phyloP scores from a whole-genome alignment of 2,113 vertebrate genomes.

The Helogale parvula region DNA sequence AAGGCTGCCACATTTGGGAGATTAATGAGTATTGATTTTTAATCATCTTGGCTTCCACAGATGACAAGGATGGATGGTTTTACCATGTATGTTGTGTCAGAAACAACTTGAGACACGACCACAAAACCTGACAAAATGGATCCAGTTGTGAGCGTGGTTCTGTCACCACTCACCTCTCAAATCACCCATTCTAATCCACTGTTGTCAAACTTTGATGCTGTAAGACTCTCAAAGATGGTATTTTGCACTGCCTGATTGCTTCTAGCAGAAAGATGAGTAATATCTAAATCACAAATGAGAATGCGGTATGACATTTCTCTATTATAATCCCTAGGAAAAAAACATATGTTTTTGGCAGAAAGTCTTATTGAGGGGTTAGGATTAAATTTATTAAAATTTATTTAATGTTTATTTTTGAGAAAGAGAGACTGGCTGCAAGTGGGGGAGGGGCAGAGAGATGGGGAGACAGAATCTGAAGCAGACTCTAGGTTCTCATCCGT shows the following conservation, averaged over 20 bases:
- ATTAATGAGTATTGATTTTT: not conserved
- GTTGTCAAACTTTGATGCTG: not conserved
- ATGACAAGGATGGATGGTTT: not conserved
- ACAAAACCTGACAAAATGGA: not conserved
- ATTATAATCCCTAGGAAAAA: not conserved
- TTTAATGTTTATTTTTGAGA: too few species aligned
- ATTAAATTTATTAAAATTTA: not conserved
- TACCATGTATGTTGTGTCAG: not conserved
- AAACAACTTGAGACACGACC: not conserved
- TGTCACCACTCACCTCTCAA: not conserved
- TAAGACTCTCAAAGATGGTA: not conserved
- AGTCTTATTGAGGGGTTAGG: not conserved
- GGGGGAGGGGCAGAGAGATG: too few species aligned
- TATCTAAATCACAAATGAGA: not conserved
- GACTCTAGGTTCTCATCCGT: too few species aligned
- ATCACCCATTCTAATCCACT: not conserved
- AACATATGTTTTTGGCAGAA: not conserved
- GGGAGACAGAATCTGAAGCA: too few species aligned
- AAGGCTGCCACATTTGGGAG: conserved; percentile 3
- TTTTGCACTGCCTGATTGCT: not conserved
- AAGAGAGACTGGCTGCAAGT: too few species aligned
- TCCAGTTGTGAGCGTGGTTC: not conserved
- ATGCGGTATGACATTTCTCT: not conserved
- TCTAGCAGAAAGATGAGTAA: not conserved
- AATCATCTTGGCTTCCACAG: not conserved